phyloP scores from a whole-genome alignment of 2,888 invertebrate species.

The Salticus scenicus region DNA sequence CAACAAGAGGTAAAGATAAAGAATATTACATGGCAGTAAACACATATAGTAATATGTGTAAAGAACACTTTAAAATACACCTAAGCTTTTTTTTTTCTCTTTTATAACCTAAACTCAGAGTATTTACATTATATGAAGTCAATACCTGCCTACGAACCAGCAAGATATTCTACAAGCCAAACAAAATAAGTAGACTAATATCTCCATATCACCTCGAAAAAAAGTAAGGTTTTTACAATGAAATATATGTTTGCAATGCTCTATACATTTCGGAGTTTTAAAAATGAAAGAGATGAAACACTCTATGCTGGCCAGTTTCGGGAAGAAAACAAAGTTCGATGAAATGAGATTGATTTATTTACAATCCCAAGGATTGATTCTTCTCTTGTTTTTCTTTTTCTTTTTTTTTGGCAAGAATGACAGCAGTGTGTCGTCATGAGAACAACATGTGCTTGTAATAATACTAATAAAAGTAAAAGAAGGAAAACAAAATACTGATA shows the following conservation, averaged over 20 bases:
- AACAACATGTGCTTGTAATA: conserved; percentile 53
- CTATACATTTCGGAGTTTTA: conserved; percentile 24
- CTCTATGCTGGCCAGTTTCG: conserved; percentile 42
- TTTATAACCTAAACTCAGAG: conserved; percentile 64
- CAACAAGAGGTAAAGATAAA: conserved; percentile 54
- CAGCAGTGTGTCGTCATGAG: conserved; percentile 45
- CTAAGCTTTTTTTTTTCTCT: conserved; percentile 35
- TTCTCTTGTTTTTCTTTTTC: conserved; percentile 19
- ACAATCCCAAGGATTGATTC: conserved; percentile 22
- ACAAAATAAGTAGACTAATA: conserved; percentile 39
- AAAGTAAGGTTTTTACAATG: conserved; percentile 20
- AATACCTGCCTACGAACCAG: conserved; percentile 45
- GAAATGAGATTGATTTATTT: conserved; percentile 18
- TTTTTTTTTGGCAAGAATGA: conserved; percentile 64
- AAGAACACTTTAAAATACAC: conserved; percentile 69
- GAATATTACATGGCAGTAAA: conserved; percentile 68
- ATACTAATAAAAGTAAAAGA: conserved; percentile 47
- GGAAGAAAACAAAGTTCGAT: conserved; percentile 18
- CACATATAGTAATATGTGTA: conserved; percentile 57
- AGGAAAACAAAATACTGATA: conserved; percentile 53
- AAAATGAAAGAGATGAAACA: conserved; percentile 45
- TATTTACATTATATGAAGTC: conserved; percentile 38
- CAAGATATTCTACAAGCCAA: conserved; percentile 51
- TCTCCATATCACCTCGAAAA: conserved; percentile 32
- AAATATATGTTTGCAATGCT: conserved; percentile 7